Base-by-base conservation (phyloP, 2,113 vertebrate species). In the Oenanthe melanoleuca region DNA sequence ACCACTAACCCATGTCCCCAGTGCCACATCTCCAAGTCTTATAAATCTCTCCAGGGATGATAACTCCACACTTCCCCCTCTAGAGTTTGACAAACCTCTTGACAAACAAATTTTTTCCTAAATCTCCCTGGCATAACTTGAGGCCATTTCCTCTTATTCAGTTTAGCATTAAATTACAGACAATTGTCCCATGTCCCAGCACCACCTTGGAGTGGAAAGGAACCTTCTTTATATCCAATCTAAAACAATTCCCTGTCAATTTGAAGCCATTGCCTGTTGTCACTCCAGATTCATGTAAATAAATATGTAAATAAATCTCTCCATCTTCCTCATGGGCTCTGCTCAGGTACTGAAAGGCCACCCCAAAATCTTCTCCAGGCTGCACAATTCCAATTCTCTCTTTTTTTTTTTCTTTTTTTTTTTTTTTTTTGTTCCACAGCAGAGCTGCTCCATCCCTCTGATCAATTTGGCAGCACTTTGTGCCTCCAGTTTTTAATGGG, bases 171-270 rank as follows among this genome's bases (percentile, higher is more conserved):
- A 61, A 61, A n/a, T 55, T 28, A 34, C 2, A n/a, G 16, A 8
- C 16, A 49, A 50, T 24, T 44, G 3, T 5, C 7, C 12, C 22
- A 13, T 2, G 2, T 23, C 2, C 8, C 28, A 59, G 37, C 9
- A 40, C 14, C 8, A 53, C 44, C 12, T 42, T 14, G 29, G 34
- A 71, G 19, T 28, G 53, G 61, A 44, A 90, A 79, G 19, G 19
- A 28, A 45, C 18, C 4, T 52, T 57, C 19, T 10, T 50, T 29
- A 52, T 5, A 22, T 74, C 20, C 23, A 44, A 14, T 12, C 23
- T 66, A 44, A 81, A 47, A 5, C 9, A 21, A 6, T 7, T 63
- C n/a, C 29, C 28, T 47, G 24, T 9, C 57, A 25, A 3, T 71
- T 31, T 26, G 34, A 45, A 38, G 15, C 10, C 23, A 6, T 45